Percentiles rank a stretch among this genome's conserved stretches.
Evolutionary conservation across 2,888 invertebrate genomes (phyloP).

Genomic region (Desoria tigrina): DNA sequence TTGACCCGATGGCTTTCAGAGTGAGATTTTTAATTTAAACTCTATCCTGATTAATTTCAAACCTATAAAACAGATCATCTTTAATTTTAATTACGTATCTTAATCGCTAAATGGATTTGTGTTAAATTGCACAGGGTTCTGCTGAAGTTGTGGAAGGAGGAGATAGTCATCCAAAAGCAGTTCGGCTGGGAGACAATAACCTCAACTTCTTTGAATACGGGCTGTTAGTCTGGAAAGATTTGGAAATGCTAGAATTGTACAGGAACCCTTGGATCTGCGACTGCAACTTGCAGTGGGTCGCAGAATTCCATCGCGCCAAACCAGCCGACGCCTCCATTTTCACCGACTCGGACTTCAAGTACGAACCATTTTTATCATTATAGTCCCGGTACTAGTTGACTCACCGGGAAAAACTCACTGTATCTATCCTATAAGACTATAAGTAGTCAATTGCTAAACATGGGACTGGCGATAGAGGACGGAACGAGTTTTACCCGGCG

Average conservation of each 20-base stretch:
- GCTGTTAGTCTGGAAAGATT: constrained; percentile 41
- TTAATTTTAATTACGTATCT: no score
- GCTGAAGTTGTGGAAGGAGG: constrained; percentile 5
- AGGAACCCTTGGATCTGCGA: constrained; percentile 49
- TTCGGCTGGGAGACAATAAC: constrained; percentile 44
- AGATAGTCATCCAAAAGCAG: constrained; percentile 41
- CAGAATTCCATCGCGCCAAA: constrained; percentile 28
- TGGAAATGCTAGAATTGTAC: constrained; percentile 46
- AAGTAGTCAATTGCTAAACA: no score
- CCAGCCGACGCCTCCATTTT: constrained; percentile 38
- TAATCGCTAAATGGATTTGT: neutral
- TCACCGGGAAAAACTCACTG: no score
- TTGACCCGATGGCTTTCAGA: constrained; percentile 42
- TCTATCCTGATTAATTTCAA: neutral
- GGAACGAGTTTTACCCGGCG: no score
- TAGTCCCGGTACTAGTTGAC: no score
- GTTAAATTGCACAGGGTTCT: constrained; percentile 5
- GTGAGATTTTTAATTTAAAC: no score
- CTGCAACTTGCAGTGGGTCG: constrained; percentile 50
- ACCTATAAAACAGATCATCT: no score
- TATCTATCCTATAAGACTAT: no score
- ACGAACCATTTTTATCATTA: constrained; percentile 4
- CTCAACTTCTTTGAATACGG: constrained; percentile 44
- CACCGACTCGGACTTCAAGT: constrained; percentile 40
- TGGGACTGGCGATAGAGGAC: no score